These are phyloP conservation scores for Troides aeacus DNA, from an alignment of 2,888 invertebrate genomes.

Conservation along the genomic window DNA sequence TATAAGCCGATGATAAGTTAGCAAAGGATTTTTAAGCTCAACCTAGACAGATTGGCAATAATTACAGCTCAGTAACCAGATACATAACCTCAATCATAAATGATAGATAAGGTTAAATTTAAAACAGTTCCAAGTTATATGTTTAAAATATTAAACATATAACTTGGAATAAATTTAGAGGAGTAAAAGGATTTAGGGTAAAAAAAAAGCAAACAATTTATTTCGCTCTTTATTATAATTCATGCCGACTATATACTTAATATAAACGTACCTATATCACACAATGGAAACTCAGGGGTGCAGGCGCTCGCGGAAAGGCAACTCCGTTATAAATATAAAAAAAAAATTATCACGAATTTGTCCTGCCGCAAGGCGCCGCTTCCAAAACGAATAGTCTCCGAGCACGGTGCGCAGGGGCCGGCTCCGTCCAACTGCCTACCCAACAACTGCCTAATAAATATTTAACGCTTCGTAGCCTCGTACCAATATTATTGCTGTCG, in stretches of 20 bases:
- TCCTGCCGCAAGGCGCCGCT: conserved; percentile 40
- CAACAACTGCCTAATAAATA: conserved; percentile 65
- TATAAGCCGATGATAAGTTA: no score
- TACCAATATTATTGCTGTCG: conserved; percentile 77
- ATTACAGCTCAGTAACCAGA: no score
- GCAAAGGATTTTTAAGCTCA: no score
- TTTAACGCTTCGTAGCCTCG: conserved; percentile 73
- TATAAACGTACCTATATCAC: conserved; percentile 76
- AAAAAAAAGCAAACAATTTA: conserved; percentile 35
- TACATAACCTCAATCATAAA: no score
- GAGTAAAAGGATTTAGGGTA: neutral
- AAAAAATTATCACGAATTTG: conserved; percentile 33
- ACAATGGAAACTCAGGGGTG: conserved; percentile 64
- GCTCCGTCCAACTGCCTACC: neutral
- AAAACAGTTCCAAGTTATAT: no score
- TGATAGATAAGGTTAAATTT: no score
- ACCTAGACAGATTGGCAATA: no score
- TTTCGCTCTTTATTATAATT: conserved; percentile 73
- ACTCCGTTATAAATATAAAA: conserved; percentile 3
- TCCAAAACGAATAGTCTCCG: conserved; percentile 62
- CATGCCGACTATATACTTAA: conserved; percentile 76
- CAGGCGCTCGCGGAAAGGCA: conserved; percentile 31
- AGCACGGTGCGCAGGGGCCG: conserved; percentile 33
- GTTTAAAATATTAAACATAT: neutral
- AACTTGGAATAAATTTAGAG: neutral